Conservation (phyloP, 2,888 invertebrate genomes). For the Mesochorus sp. region DNA sequence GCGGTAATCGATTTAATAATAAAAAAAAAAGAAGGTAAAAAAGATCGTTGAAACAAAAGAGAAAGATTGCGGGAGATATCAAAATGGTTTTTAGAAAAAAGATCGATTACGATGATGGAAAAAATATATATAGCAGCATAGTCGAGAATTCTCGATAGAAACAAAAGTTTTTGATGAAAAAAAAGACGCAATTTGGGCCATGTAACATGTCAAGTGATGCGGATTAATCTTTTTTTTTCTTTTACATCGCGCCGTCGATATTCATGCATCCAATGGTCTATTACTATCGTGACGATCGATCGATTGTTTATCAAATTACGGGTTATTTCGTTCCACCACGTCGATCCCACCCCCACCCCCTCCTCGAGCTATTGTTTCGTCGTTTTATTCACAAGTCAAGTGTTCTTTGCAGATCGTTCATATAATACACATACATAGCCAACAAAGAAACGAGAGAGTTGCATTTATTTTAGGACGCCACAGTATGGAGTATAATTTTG, state of each 20-base stretch:
- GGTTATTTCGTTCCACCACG: slow-evolving; percentile 47
- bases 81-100: not conserved
- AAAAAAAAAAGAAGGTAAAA: not conserved
- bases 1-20: not conserved
- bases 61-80: slow-evolving; percentile 14
- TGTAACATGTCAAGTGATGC: too few species aligned
- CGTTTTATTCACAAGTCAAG: slow-evolving; percentile 27
- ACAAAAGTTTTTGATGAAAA: too few species aligned
- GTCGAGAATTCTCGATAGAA: too few species aligned
- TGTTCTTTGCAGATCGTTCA: slow-evolving; percentile 10
- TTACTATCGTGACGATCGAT: slow-evolving; percentile 34
- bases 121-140: too few species aligned
- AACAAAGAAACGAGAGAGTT: not conserved
- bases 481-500: not conserved
- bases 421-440: too few species aligned
- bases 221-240: too few species aligned
- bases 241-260: not conserved
- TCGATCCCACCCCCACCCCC: slow-evolving; percentile 16
- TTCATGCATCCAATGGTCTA: not conserved
- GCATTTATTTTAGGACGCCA: not conserved
- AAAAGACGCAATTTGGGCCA: too few species aligned
- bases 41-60: too few species aligned
- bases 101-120: too few species aligned
- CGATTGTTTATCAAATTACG: slow-evolving; percentile 54
- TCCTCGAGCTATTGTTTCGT: slow-evolving; percentile 55